Conservation (phyloP, 2,888 invertebrate genomes). For the Hirtodrosophila trivittata region DNA sequence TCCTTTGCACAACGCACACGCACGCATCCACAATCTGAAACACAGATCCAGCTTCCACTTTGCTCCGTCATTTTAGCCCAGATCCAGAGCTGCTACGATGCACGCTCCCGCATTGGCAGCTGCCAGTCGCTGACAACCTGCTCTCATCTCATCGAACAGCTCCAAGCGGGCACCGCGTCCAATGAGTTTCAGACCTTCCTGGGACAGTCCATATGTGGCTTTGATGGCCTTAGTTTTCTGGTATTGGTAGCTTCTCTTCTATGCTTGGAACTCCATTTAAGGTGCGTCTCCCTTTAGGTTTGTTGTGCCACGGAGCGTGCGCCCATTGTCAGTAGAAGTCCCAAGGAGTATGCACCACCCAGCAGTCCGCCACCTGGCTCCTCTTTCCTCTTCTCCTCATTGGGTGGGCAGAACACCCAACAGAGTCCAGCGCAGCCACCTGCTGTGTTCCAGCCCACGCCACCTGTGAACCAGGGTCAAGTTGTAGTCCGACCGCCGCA, state of each 20-base stretch:
- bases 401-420: constrained; percentile 30
- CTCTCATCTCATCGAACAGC: constrained; percentile 83
- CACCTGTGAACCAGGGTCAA: constrained; percentile 48
- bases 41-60: constrained; percentile 18
- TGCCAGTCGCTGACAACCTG: constrained; percentile 86
- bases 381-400: constrained; percentile 62
- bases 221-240: constrained; percentile 87
- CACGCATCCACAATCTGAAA: not conserved
- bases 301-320: constrained; percentile 61
- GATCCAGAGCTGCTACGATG: constrained; percentile 84
- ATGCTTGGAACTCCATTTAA: no score
- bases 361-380: constrained; percentile 10
- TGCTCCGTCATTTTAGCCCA: constrained; percentile 67
- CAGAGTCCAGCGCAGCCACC: constrained; percentile 14
- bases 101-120: constrained; percentile 84
- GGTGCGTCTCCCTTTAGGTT: no score
- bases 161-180: constrained; percentile 64
- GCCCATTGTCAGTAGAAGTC: constrained; percentile 36
- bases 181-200: constrained; percentile 84
- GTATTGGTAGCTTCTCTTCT: constrained; percentile 83
- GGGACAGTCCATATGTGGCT: constrained; percentile 89
- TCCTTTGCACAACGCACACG: not conserved
- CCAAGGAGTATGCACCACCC: constrained; percentile 49
- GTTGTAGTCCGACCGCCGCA: constrained; percentile 9
- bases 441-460: constrained; percentile 61